These are phyloP conservation scores for Elysia crispata DNA, from an alignment of 2,888 invertebrate species.

Conservation along the genomic window DNA sequence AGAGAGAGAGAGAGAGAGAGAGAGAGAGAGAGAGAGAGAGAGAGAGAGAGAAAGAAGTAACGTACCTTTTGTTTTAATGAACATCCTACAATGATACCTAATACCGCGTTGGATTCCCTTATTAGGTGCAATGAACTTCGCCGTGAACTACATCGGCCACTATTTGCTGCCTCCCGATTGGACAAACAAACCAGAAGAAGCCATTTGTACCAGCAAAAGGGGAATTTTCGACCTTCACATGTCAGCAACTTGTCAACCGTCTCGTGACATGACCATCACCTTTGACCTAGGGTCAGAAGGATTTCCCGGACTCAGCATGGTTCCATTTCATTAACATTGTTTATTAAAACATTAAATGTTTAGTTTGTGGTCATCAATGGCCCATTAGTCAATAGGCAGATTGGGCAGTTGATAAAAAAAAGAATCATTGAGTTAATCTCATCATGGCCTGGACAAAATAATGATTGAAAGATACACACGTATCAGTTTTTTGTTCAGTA, in stretches of 20 bases:
- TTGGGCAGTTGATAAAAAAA: too few relatives aligned
- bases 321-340: constrained; percentile 31
- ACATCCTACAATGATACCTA: background rate
- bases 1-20: too few relatives aligned
- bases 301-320: constrained; percentile 53
- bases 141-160: constrained; percentile 67
- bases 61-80: too few relatives aligned
- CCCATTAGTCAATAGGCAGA: too few relatives aligned
- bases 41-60: too few relatives aligned
- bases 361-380: too few relatives aligned
- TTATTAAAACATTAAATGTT: too few relatives aligned
- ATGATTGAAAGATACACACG: too few relatives aligned
- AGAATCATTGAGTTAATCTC: too few relatives aligned
- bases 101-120: background rate
- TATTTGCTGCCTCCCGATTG: constrained; percentile 63
- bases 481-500: too few relatives aligned
- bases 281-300: constrained; percentile 55
- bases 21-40: too few relatives aligned
- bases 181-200: constrained; percentile 58
- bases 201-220: constrained; percentile 53
- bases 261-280: constrained; percentile 52
- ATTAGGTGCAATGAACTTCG: constrained; percentile 60
- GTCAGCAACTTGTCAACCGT: constrained; percentile 53
- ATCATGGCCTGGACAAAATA: too few relatives aligned
- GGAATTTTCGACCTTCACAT: constrained; percentile 46